Evolutionary conservation across 2,113 vertebrate species (phyloP).

Genomic region (Charina bottae): DNA sequence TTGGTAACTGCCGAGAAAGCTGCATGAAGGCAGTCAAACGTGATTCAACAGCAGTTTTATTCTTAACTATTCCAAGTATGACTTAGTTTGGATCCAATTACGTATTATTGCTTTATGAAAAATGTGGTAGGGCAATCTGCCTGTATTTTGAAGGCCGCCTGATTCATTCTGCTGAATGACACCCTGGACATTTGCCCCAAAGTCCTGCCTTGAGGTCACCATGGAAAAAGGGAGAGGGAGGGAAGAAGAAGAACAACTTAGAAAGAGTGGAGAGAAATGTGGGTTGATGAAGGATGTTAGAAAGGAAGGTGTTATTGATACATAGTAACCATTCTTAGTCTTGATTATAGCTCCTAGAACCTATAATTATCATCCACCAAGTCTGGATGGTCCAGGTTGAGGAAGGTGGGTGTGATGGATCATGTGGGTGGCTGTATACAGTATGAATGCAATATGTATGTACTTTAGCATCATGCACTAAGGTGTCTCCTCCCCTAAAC

Average conservation of each 20-base stretch:
- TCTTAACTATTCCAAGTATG: neutral
- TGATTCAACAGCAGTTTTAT: neutral
- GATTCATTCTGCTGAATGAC: neutral
- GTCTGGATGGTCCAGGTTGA: neutral
- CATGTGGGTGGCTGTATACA: neutral
- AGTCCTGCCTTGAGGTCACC: neutral
- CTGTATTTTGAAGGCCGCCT: neutral
- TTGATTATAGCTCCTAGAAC: neutral
- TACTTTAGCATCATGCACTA: neutral
- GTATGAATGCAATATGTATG: neutral
- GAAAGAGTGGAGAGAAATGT: neutral
- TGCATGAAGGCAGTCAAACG: neutral
- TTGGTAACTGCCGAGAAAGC: neutral
- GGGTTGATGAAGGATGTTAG: neutral
- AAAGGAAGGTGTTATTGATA: neutral
- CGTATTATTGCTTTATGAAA: neutral
- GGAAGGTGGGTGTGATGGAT: neutral
- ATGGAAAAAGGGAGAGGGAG: neutral
- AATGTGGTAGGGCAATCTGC: neutral
- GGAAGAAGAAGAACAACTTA: neutral
- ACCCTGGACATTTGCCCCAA: neutral
- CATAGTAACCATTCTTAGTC: neutral
- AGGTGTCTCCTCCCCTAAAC: neutral
- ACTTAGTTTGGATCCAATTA: neutral
- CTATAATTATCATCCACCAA: neutral